Percentiles rank a stretch among this genome's conserved stretches.
Evolutionary conservation across 2,113 vertebrate genomes (phyloP).

Genomic region (Hassar affinis): DNA sequence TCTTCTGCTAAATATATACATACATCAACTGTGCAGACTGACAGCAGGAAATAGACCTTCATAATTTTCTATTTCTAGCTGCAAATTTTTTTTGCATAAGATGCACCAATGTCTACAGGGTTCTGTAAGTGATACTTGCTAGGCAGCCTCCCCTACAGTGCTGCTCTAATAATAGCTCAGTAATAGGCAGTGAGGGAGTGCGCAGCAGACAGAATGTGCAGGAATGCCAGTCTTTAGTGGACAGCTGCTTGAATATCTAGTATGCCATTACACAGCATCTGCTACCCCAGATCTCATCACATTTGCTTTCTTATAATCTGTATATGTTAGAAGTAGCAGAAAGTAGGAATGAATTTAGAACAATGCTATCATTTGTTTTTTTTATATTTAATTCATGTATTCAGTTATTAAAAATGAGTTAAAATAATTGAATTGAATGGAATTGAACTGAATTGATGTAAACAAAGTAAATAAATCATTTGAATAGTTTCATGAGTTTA

Average conservation of each 20-base stretch:
- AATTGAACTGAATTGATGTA: background rate
- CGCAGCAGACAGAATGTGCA: conserved; percentile 25
- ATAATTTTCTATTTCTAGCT: background rate
- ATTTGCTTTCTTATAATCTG: background rate
- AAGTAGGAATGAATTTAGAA: background rate
- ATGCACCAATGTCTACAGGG: conserved; percentile 12
- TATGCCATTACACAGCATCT: conserved; percentile 8
- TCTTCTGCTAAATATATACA: background rate
- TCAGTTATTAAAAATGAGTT: background rate
- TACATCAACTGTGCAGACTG: background rate
- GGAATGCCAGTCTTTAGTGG: conserved; percentile 37
- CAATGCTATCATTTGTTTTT: background rate
- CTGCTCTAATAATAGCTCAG: conserved; percentile 42
- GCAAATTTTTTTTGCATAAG: background rate
- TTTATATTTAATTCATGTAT: background rate
- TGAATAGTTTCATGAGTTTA: background rate
- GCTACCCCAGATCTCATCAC: background rate
- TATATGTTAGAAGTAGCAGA: background rate
- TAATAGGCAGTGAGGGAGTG: conserved; percentile 37
- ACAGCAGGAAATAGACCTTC: background rate
- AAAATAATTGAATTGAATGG: too few species aligned
- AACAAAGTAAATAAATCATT: background rate
- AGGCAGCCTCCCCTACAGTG: conserved; percentile 29
- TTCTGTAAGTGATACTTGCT: conserved; percentile 22
- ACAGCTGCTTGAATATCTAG: conserved; percentile 25